A percentile compares a stretch with the other conserved stretches of the same genome.
Evolutionary conservation across 2,888 invertebrate genomes (phyloP).

Genomic region (Melipona beecheii): DNA sequence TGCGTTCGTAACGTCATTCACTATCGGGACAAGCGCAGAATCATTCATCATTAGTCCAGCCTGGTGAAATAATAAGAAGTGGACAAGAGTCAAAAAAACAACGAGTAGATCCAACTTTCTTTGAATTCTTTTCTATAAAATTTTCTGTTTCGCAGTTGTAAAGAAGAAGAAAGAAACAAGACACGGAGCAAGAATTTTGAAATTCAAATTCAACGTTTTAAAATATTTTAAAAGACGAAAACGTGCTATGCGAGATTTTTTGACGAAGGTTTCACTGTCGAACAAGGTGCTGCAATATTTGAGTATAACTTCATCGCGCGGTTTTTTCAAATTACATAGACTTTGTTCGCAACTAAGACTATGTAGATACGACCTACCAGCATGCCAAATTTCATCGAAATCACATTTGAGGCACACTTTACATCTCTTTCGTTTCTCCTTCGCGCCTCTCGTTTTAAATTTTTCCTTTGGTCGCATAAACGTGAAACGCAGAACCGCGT

Average conservation of each 20-base stretch:
- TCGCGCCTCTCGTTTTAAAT: background rate
- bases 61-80: background rate
- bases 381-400: background rate
- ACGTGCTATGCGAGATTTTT: no score
- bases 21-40: background rate
- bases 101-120: background rate
- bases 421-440: background rate
- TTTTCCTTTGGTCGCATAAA: conserved; percentile 35
- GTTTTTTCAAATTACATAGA: background rate
- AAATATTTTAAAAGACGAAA: no score
- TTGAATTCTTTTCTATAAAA: background rate
- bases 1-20: conserved; percentile 3
- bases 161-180: background rate
- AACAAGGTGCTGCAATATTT: background rate
- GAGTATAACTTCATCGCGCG: background rate
- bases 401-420: background rate
- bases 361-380: background rate
- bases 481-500: conserved; percentile 37
- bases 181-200: background rate
- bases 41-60: conserved; percentile 26
- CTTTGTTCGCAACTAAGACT: background rate
- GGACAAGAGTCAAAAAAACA: background rate
- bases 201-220: no score
- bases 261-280: background rate
- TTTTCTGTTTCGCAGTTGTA: background rate